A percentile compares a stretch with the other conserved stretches of the same genome.
Evolutionary conservation across 2,888 invertebrate genomes (phyloP).

Genomic region (Lithophane socia): DNA sequence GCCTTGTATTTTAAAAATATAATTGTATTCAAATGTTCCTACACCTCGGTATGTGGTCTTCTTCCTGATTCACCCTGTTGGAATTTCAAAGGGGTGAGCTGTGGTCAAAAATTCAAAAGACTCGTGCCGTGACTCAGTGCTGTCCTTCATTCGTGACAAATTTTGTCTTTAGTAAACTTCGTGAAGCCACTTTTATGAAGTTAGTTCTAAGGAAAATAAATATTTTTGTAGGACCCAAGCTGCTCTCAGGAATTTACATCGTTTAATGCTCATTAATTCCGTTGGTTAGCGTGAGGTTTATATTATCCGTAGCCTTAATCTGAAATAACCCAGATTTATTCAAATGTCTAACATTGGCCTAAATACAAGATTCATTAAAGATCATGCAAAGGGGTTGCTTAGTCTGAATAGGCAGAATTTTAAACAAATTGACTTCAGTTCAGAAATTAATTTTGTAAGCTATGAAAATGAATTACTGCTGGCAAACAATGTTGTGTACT

Average conservation of each 20-base stretch:
- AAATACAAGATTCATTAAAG: conserved; percentile 44
- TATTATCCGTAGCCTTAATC: conserved; percentile 71
- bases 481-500: conserved; percentile 36
- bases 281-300: conserved; percentile 66
- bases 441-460: conserved; percentile 38
- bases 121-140: conserved; percentile 75
- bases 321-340: conserved; percentile 70
- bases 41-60: conserved; percentile 57
- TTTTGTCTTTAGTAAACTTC: conserved; percentile 37
- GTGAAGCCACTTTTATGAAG: conserved; percentile 17
- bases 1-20: conserved; percentile 7
- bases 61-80: conserved; percentile 78
- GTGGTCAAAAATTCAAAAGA: conserved; percentile 76
- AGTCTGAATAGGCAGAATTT: conserved; percentile 45
- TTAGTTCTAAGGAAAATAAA: conserved; percentile 12
- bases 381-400: conserved; percentile 41
- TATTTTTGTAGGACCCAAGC: conserved; percentile 28
- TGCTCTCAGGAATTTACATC: conserved; percentile 60
- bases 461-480: conserved; percentile 38
- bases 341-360: conserved; percentile 55
- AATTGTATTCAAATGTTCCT: conserved; percentile 20
- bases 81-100: conserved; percentile 73
- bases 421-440: conserved; percentile 37
- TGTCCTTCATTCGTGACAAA: conserved; percentile 58
- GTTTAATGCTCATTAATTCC: conserved; percentile 70